phyloP scores from a whole-genome alignment of 2,888 invertebrate genomes.

The Drosophila vallismaia region DNA sequence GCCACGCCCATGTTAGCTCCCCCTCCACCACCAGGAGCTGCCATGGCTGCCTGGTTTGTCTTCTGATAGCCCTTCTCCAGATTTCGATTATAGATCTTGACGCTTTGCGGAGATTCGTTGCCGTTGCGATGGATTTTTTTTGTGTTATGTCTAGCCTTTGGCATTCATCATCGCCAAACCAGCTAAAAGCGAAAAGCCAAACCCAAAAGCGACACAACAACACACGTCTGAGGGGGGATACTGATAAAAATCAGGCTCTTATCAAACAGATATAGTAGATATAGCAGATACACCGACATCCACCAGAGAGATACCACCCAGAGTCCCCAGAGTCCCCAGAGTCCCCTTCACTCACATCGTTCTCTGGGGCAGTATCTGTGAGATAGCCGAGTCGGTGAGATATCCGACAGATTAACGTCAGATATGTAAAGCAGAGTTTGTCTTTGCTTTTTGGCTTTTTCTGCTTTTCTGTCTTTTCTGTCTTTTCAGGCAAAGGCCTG shows the following conservation, averaged over 20 bases:
- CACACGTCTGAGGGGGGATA: conserved; percentile 24
- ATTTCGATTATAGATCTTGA: neutral
- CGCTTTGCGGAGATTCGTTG: too few relatives aligned
- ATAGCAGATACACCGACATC: conserved; percentile 18
- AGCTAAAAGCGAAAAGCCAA: conserved; percentile 28
- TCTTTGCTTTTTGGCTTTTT: conserved; percentile 1
- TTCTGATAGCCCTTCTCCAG: neutral
- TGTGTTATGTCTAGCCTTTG: conserved; percentile 62
- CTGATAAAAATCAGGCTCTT: conserved; percentile 75
- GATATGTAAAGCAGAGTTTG: conserved; percentile 40
- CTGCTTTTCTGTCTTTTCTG: neutral
- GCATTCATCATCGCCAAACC: conserved; percentile 70
- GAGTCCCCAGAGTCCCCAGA: too few relatives aligned
- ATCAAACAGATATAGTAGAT: conserved; percentile 64
- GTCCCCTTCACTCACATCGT: conserved; percentile 22
- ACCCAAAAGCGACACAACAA: conserved; percentile 48
- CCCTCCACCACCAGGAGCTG: conserved; percentile 35
- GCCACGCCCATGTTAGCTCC: conserved; percentile 10
- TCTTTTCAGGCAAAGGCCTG: conserved; percentile 10
- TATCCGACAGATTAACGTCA: conserved; percentile 68
- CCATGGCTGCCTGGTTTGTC: conserved; percentile 10
- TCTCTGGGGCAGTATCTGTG: conserved; percentile 22
- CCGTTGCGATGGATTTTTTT: conserved; percentile 50
- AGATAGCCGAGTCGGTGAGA: conserved; percentile 12
- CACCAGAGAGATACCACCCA: conserved; percentile 33